phyloP scores from a whole-genome alignment of 2,888 invertebrate genomes.

The Cantharis rufa region DNA sequence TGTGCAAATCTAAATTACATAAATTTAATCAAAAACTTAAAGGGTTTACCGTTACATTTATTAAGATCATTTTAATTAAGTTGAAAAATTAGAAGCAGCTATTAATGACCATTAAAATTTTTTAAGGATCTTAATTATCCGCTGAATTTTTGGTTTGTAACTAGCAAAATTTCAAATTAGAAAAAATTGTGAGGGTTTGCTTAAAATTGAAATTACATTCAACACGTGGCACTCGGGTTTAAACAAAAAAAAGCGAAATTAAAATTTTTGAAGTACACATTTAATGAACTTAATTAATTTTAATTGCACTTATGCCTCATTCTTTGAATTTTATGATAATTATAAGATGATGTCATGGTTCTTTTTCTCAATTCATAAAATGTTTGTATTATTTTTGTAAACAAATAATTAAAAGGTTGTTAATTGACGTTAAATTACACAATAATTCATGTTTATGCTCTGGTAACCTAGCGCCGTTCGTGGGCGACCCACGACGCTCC shows the following conservation, averaged over 20 bases:
- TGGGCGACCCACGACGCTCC: not conserved
- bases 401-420: not conserved
- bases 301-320: not conserved
- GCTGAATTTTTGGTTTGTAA: not conserved
- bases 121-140: not conserved
- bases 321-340: not conserved
- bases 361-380: not conserved
- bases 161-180: not conserved
- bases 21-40: not conserved
- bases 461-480: not conserved
- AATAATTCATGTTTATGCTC: not conserved
- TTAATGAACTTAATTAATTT: not conserved
- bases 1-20: not conserved
- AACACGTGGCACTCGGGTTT: not conserved
- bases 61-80: not conserved
- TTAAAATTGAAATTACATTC: not conserved
- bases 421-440: not conserved
- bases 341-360: not conserved
- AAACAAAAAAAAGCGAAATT: not conserved
- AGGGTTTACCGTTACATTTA: not conserved
- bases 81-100: not conserved
- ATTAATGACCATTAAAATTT: not conserved
- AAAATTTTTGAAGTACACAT: not conserved
- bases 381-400: not conserved
- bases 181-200: not conserved